These are phyloP conservation scores for Eurystomus glaucurus DNA, from an alignment of 2,797 vertebrate species.

Conservation along the genomic window DNA sequence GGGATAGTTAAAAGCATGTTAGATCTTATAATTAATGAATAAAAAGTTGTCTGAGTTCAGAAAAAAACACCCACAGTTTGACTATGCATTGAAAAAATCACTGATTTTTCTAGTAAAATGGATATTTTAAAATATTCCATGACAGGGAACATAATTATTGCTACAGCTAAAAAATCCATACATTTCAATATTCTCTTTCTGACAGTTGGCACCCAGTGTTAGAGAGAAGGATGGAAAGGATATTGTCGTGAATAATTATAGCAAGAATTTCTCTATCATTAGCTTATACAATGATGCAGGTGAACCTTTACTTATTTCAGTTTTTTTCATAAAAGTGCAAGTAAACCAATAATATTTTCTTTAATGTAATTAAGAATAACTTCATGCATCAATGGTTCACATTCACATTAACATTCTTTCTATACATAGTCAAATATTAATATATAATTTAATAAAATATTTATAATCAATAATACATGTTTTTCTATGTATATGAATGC, in stretches of 20 bases:
- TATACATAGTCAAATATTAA: neutral
- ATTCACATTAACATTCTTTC: neutral
- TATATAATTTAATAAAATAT: neutral
- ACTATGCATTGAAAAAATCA: neutral
- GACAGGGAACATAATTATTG: neutral
- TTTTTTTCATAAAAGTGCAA: neutral
- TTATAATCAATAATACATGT: neutral
- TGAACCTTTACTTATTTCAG: neutral
- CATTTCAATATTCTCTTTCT: neutral
- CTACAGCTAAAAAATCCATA: neutral
- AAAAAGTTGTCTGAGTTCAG: neutral
- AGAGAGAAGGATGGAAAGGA: neutral
- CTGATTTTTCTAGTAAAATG: neutral
- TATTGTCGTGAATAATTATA: neutral
- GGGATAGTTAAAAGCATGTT: neutral
- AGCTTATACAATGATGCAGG: neutral
- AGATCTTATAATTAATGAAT: neutral
- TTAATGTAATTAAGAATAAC: neutral
- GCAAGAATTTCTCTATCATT: neutral
- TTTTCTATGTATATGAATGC: neutral
- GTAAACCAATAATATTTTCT: neutral
- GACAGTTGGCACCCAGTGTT: neutral
- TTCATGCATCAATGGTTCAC: fast-evolving
- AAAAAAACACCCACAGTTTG: neutral
- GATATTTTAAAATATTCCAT: neutral